Evolutionary conservation across 2,113 vertebrate species (phyloP).

Genomic region (Alosa alosa): DNA sequence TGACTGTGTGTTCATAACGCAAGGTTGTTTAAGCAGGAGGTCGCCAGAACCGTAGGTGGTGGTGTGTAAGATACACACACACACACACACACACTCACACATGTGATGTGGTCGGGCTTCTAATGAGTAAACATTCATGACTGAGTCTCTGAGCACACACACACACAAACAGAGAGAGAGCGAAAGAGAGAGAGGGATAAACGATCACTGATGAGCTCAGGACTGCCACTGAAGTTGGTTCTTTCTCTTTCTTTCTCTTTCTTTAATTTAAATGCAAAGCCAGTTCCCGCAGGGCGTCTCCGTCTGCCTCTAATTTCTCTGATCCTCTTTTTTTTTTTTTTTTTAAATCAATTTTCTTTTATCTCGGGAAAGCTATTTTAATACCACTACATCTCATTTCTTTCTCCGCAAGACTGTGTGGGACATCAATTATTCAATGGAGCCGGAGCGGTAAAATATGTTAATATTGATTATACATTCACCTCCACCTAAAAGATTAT

Average conservation of each 20-base stretch:
- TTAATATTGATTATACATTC: slow-evolving; percentile 78
- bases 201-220: too few relatives aligned
- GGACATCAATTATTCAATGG: slow-evolving; percentile 77
- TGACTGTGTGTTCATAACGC: slow-evolving; percentile 65
- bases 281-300: slow-evolving; percentile 66
- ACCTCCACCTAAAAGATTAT: slow-evolving; percentile 73
- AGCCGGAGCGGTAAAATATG: slow-evolving; percentile 70
- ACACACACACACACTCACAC: too few relatives aligned
- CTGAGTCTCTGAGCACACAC: too few relatives aligned
- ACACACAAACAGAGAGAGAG: too few relatives aligned
- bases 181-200: too few relatives aligned
- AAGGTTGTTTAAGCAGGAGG: slow-evolving; percentile 63
- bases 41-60: slow-evolving; percentile 44
- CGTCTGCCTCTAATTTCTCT: slow-evolving; percentile 71
- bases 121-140: too few relatives aligned
- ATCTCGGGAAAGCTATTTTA: slow-evolving; percentile 76
- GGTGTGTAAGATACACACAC: too few relatives aligned
- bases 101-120: too few relatives aligned
- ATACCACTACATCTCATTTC: slow-evolving; percentile 77
- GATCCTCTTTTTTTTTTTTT: slow-evolving; percentile 74
- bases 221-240: slow-evolving; percentile 23
- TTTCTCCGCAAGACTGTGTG: slow-evolving; percentile 65
- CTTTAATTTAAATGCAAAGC: slow-evolving; percentile 74
- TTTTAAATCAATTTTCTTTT: slow-evolving; percentile 80
- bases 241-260: slow-evolving; percentile 66